Percentiles rank a stretch among this genome's conserved stretches.
Conservation (phyloP, 2,113 vertebrate species). For the Herpetotheres cachinnans region DNA sequence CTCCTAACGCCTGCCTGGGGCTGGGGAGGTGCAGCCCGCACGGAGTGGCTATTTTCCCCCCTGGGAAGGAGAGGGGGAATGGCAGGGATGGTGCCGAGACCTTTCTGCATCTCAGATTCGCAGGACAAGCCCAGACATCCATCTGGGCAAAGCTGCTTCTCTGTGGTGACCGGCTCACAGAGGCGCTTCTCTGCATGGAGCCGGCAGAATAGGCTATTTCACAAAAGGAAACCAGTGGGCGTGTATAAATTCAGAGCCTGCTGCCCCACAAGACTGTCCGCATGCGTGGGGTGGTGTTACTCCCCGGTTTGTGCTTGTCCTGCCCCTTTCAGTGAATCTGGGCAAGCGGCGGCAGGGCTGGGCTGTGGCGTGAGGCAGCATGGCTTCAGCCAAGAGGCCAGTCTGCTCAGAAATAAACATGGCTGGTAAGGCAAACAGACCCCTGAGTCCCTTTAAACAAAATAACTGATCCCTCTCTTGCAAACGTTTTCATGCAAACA, state of each 20-base stretch:
- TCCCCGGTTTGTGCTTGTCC: not conserved
- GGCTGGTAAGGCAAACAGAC: not conserved
- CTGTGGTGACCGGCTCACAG: not conserved
- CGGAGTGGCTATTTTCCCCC: not conserved
- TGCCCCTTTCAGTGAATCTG: not conserved
- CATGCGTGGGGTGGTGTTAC: fast-evolving
- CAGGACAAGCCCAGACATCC: fast-evolving
- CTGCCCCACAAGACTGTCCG: not conserved
- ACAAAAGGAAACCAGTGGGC: not conserved
- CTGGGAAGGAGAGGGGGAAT: not conserved
- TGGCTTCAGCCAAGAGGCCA: not conserved
- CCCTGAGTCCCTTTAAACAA: not conserved
- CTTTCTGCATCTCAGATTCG: not conserved
- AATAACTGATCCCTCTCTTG: not conserved
- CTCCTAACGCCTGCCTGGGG: fast-evolving
- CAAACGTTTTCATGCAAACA: not conserved
- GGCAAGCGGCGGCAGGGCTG: not conserved
- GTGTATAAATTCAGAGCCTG: not conserved
- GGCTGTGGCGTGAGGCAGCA: fast-evolving
- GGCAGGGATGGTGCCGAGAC: fast-evolving
- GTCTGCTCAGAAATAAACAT: not conserved
- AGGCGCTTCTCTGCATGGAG: fast-evolving
- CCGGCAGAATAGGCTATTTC: fast-evolving
- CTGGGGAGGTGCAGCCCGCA: not conserved
- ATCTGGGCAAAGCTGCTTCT: not conserved